A percentile compares a stretch with the other conserved stretches of the same genome.
Evolutionary conservation across 2,888 invertebrate species (phyloP).

Genomic region (Aleiodes testaceus): DNA sequence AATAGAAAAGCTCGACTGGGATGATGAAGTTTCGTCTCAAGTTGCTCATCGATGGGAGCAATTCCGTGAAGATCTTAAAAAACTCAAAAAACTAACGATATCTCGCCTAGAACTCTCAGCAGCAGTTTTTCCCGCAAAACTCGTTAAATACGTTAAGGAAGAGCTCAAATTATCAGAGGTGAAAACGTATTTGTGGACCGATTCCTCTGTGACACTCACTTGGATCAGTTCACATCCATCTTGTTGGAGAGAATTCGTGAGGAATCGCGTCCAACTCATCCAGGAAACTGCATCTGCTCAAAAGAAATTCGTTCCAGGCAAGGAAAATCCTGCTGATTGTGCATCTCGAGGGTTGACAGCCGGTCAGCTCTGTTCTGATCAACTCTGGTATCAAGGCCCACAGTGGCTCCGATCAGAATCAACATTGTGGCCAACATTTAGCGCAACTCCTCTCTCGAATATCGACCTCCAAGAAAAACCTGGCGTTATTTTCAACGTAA

Average conservation of each 20-base stretch:
- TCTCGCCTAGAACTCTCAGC: constrained; percentile 38
- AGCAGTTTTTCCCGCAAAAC: constrained; percentile 26
- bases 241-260: constrained; percentile 35
- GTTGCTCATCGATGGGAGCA: constrained; percentile 6
- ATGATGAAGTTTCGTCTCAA: constrained; percentile 33
- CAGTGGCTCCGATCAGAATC: background rate
- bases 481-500: background rate
- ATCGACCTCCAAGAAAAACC: constrained; percentile 3
- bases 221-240: constrained; percentile 34
- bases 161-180: background rate
- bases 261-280: constrained; percentile 27
- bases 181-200: constrained; percentile 33
- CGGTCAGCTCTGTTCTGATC: background rate
- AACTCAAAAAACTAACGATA: constrained; percentile 39
- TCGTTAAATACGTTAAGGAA: background rate
- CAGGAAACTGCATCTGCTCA: background rate
- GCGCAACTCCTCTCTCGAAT: too few species aligned
- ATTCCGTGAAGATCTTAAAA: constrained; percentile 6
- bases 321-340: constrained; percentile 31
- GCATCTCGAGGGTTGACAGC: constrained; percentile 5
- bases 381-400: constrained; percentile 34
- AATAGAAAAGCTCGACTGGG: constrained; percentile 39
- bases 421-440: background rate
- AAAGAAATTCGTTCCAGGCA: constrained; percentile 5
- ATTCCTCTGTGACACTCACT: constrained; percentile 21